Conservation (phyloP, 2,113 vertebrate species). For the Chlorodrepanis virens region DNA sequence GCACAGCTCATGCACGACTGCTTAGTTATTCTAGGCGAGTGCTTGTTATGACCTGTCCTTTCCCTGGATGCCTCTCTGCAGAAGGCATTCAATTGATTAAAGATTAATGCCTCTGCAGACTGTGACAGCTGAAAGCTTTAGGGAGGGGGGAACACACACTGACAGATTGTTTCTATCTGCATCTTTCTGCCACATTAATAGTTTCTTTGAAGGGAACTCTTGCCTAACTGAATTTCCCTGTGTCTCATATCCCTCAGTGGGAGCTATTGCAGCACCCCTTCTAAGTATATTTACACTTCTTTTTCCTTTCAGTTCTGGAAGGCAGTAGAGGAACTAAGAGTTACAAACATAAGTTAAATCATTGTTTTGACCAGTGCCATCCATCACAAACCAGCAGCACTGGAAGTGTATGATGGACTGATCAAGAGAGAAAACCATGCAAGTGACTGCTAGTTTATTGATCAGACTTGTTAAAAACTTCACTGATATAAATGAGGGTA, state of each 20-base stretch:
- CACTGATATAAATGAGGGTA: background rate
- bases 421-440: background rate
- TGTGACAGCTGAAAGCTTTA: conserved; percentile 50
- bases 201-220: background rate
- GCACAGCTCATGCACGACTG: conserved; percentile 38
- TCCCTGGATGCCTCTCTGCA: conserved; percentile 61
- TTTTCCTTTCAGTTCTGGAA: background rate
- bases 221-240: background rate
- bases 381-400: background rate
- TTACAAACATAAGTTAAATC: background rate
- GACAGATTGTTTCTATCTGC: conserved; percentile 51
- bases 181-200: conserved; percentile 48
- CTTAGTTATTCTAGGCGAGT: conserved; percentile 66
- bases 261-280: background rate
- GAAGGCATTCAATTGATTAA: conserved; percentile 74
- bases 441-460: background rate
- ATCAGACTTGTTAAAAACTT: background rate
- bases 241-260: background rate
- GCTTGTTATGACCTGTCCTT: conserved; percentile 46
- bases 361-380: too few species aligned
- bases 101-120: conserved; percentile 77
- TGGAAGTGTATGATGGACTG: background rate
- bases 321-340: background rate
- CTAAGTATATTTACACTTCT: background rate
- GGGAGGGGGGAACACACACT: conserved; percentile 35